Evolutionary conservation across 2,888 invertebrate genomes (phyloP), one percentile per base, ranked within the genome.

Genomic region (Cosmia pyralina): DNA sequence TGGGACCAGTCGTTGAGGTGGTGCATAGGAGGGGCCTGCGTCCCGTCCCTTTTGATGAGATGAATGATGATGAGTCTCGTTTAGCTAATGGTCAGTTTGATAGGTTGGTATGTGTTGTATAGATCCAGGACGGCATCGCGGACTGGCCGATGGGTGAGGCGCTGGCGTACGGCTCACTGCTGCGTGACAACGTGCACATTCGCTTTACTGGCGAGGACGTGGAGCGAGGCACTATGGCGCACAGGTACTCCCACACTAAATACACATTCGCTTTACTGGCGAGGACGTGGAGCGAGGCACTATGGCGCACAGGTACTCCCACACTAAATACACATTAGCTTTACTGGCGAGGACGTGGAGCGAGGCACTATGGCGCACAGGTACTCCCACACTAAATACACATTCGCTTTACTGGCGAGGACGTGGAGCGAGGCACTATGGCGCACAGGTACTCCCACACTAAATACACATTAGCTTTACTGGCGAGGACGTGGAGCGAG

Each of bases 71-170:
- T 41, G 15, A 44, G 17, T 57, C 1, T 58, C 28, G 57, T 66
- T 46, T 59, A 34, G 11, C n/a, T 34, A 68, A 13, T 48, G 22
- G 34, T 22, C 17, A 46, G 28, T 62, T 46, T 11, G 8, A 60
- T n/a, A n/a, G n/a, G 13, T 48, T 94, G 94, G 94, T 93, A 74
- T 46, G 19, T 64, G 41, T 57, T 59, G 50, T 57, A 28, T n/a
- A 96, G 95, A 90, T 95, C 11, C 94, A 97, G 68, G 94, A 96
- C 0, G 96, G 97, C 0, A 90, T 95, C 28, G 97, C 97, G 0
- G 98, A 98, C 92, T 98, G 98, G 98, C 97, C 98, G 4, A 96
- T 98, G 92, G 98, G 97, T 2, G 98, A 98, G 91, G 97, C 98
- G 0, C 92, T 98, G 79, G 98, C 98, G 0, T 97, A 97, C 89